Base-by-base conservation (phyloP, 2,113 vertebrate species). In the Reinhardtius hippoglossoides region DNA sequence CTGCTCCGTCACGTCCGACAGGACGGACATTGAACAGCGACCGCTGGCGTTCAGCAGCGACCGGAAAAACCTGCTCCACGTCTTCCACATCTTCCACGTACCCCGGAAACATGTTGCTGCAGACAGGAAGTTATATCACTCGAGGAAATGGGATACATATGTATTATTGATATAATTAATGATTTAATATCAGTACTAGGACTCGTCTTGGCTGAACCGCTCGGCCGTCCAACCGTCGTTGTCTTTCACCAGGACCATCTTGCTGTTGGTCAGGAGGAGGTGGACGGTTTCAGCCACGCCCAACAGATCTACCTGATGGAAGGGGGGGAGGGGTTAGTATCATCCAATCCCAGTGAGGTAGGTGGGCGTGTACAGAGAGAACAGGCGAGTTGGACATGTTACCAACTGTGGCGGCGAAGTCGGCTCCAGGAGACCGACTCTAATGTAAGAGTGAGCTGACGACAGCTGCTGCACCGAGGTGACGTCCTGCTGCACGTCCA, bases 211-310 rank as follows among this genome's bases (percentile, higher is more conserved):
- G n/a, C 64, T 55, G 24, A 80, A 68, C 0, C 13, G 15, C 35
- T 79, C 82, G 3, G 94, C 90, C 80, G 86, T 95, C 96, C 96
- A 97, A 64, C 67, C 54, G 2, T 74, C 88, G 14, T 88, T 75
- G 3, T 95, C 93, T 75, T 91, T 91, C 70, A 71, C 84, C 59
- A 93, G 88, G 54, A 93, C 89, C 80, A 97, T 68, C 7, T 86
- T 89, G 14, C 91, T 88, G 50, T 88, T 90, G 81, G 95, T 95
- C 69, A 97, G 85, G 14, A 97, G 88, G 76, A 95, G 74, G 88
- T 97, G 95, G 18, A 95, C 78, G 20, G 95, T 85, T 82, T 97
- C 95, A 74, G 96, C 96, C 90, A 97, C 86, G 31, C 95, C 95
- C 88, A 96, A 81, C 81, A 97, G 92, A 87, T 97, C 96, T 9